Base-by-base conservation (phyloP, 2,888 invertebrate species). In the Euspilapteryx auroguttella region DNA sequence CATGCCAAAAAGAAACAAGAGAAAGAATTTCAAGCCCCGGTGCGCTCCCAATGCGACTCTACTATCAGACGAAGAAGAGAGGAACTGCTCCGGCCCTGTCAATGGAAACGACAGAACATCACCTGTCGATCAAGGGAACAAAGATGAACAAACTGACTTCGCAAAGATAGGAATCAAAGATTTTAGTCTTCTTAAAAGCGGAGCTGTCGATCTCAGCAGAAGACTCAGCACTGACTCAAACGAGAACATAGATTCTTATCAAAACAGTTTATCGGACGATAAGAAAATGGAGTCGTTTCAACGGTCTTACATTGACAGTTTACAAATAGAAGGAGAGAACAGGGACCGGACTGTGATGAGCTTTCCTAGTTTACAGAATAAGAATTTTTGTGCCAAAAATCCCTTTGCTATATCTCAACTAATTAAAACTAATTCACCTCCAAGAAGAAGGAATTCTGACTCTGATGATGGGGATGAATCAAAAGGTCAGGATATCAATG, bases 21-120 rank as follows among this genome's bases (percentile, higher is more conserved):
- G 88, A 40, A 88, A 88, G 58, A 87, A 88, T 55, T 86, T 88
- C 61, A 83, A 86, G 44, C 89, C 89, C 0, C 71, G 88, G 43
- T 89, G 86, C 56, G 76, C 77, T 32, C 85, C 87, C 2, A 80
- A 79, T 1, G 51, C 64, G 1, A 76, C 69, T 42, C 75, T 77
- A 4, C 79, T 79, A 29, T 73, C 77, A 34, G 71, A 71, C 0
- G 64, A 69, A n/a, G 69, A 61, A 33, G 63, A 45, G 2, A 52
- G 58, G 33, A 50, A 51, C 32, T 40, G 49, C 29, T 47, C 45
- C 21, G 66, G 68, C 36, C 63, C 58, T 14, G 38, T 69, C 22
- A 75, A 75, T 25, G 71, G 71, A 15, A 64, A 64, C 32, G 66
- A 66, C 17, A 61, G 75, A 37, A 63, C 53, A 1, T 53, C 58